Evolutionary conservation across 2,113 vertebrate species (phyloP), one percentile per base, ranked within the genome.

Genomic region (Sclerurus mexicanus): DNA sequence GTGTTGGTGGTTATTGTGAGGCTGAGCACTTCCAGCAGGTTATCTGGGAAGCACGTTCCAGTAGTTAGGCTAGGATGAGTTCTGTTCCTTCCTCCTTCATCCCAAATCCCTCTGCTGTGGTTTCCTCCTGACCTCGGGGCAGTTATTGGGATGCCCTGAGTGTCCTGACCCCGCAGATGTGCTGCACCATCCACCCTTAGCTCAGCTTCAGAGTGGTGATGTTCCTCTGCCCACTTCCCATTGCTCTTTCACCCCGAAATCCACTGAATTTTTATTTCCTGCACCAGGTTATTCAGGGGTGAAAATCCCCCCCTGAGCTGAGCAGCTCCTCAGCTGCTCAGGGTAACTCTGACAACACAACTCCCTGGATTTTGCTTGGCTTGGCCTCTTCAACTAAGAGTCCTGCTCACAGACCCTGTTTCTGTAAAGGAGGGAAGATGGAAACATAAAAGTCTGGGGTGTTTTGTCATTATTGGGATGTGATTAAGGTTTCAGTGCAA

Each of bases 11-110:
- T 6, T 23, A 49, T 47, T 88, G 52, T 28, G 8, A 2, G 66
- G 52, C n/a, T 79, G 14, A 14, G 39, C 12, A 17, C 35, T 83
- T 85, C 12, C 56, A 68, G 58, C 1, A 8, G 35, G 35, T 72
- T 66, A 3, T 14, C 5, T 0, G 44, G 27, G 89, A 19, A 75
- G 25, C 16, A 6, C 31, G 2, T 15, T 40, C 24, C 31, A 10
- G 59, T 1, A 1, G 27, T 19, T 50, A 25, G 1, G 4, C 14
- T 14, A 0, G 2, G 60, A 5, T 23, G 50, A 82, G 56, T 8
- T 66, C 40, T 35, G 42, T 33, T 27, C 35, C 64, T 42, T 37
- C 50, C 21, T 44, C 69, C 49, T 23, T 11, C 52, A 9, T 24
- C 90, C 60, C 40, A 21, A 20, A 47, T 15, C 47, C 53, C 69